A percentile compares a stretch with the other conserved stretches of the same genome.
Evolutionary conservation across 1,140 invertebrate genomes (phyloP).

Genomic region (Camponotus floridanus): DNA sequence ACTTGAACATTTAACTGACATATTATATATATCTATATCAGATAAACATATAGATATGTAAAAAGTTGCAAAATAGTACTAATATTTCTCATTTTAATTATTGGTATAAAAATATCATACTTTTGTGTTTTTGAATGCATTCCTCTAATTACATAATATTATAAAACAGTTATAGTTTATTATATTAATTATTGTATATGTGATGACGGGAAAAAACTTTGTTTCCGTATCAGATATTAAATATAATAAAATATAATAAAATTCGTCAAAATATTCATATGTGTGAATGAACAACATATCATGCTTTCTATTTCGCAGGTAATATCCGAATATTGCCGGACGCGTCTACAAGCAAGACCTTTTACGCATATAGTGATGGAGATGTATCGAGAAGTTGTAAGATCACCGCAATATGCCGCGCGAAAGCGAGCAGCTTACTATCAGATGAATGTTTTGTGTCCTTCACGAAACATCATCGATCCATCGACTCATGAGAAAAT

Average conservation of each 20-base stretch:
- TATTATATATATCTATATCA: constrained; percentile 2
- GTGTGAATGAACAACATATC: neutral
- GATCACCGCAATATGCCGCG: constrained; percentile 81
- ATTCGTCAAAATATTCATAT: too few species aligned
- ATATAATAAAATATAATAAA: too few species aligned
- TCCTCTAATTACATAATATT: neutral
- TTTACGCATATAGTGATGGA: constrained; percentile 89
- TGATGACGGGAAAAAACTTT: neutral
- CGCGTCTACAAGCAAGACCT: constrained; percentile 86
- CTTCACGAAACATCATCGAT: constrained; percentile 13
- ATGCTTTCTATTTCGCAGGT: constrained; percentile 83
- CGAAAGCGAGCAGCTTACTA: constrained; percentile 77
- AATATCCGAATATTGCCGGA: constrained; percentile 88
- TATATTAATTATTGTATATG: neutral
- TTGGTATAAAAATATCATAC: neutral
- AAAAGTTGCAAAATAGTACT: neutral
- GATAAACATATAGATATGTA: too few species aligned
- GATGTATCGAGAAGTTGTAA: constrained; percentile 87
- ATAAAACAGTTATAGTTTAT: neutral
- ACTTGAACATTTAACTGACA: constrained; percentile 25
- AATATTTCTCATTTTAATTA: neutral
- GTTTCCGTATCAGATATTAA: neutral
- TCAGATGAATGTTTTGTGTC: constrained; percentile 61
- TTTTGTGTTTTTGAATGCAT: neutral
- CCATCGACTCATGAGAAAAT: constrained; percentile 25